Percentiles rank a stretch among this genome's conserved stretches.
Conservation (phyloP, 30 jellyfish, hydroid and myxozoan species). For the Hydra vulgaris region DNA sequence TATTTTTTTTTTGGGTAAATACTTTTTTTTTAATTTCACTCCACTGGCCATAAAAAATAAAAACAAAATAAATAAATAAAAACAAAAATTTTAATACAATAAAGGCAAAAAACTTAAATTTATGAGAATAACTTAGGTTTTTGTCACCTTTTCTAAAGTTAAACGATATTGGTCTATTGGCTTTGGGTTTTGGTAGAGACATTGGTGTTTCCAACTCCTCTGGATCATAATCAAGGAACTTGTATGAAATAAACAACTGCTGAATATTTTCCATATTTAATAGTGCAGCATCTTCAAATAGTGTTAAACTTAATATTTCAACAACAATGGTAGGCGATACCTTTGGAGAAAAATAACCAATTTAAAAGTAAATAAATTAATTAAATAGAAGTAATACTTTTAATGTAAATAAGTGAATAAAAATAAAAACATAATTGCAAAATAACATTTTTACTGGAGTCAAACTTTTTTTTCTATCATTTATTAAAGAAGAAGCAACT, state of each 20-base stretch:
- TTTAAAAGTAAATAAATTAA: too few species aligned
- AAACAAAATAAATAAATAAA: too few species aligned
- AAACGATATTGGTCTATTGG: constrained; percentile 68
- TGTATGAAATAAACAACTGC: constrained; percentile 68
- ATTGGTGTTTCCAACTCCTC: constrained; percentile 80
- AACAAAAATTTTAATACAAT: too few species aligned
- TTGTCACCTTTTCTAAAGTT: constrained; percentile 59
- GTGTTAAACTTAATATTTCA: constrained; percentile 45
- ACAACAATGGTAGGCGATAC: constrained; percentile 29
- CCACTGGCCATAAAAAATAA: too few species aligned
- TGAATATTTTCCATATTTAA: constrained; percentile 32
- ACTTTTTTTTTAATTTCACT: too few species aligned
- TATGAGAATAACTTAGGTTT: neutral
- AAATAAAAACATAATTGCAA: neutral
- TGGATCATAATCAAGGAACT: constrained; percentile 74
- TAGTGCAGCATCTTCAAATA: constrained; percentile 52
- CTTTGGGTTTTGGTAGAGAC: constrained; percentile 71
- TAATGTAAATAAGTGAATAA: neutral
- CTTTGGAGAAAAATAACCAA: constrained; percentile 21
- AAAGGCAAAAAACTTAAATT: neutral
- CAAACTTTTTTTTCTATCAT: neutral
- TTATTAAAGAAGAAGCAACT: constrained; percentile 3
- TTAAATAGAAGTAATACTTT: too few species aligned
- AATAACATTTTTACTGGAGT: neutral
- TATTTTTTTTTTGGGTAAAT: too few species aligned